Conservation (phyloP, 92 coral and sea anemone genomes). For the Anthopleura xanthogrammica region DNA sequence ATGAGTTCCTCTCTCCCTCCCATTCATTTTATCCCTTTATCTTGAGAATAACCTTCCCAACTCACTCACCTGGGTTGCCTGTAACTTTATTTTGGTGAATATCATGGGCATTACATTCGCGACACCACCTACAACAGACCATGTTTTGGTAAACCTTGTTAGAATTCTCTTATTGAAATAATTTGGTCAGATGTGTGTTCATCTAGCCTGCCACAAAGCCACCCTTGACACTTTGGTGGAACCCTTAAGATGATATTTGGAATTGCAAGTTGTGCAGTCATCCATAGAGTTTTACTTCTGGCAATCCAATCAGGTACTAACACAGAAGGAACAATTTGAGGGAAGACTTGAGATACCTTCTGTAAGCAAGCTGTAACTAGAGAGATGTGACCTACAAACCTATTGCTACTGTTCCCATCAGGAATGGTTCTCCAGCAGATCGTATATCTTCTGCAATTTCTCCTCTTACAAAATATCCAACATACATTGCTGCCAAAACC, state of each 20-base stretch:
- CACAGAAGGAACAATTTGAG: background rate
- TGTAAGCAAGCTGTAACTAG: background rate
- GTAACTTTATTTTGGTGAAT: slow-evolving; percentile 38
- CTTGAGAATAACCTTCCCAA: too few relatives aligned
- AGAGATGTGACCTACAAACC: slow-evolving; percentile 19
- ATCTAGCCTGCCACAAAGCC: too few relatives aligned
- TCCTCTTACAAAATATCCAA: slow-evolving; percentile 13
- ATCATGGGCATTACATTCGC: slow-evolving; percentile 52
- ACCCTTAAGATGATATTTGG: too few relatives aligned
- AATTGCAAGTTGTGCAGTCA: too few relatives aligned
- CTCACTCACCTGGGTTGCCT: slow-evolving; percentile 28
- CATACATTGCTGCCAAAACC: slow-evolving; percentile 30
- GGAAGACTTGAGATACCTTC: too few relatives aligned
- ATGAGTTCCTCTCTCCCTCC: background rate
- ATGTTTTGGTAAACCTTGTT: too few relatives aligned
- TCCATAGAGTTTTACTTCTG: too few relatives aligned
- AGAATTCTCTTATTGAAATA: too few relatives aligned
- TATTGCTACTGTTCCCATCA: slow-evolving; percentile 40
- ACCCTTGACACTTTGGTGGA: too few relatives aligned
- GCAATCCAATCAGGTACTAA: too few relatives aligned
- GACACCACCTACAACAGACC: slow-evolving; percentile 26
- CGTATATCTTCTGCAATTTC: slow-evolving; percentile 25
- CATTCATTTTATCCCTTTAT: background rate
- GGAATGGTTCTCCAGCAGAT: slow-evolving; percentile 46
- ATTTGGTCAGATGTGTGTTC: too few relatives aligned